phyloP scores from a whole-genome alignment of 2,797 vertebrate species.

The Anguilla megastoma region DNA sequence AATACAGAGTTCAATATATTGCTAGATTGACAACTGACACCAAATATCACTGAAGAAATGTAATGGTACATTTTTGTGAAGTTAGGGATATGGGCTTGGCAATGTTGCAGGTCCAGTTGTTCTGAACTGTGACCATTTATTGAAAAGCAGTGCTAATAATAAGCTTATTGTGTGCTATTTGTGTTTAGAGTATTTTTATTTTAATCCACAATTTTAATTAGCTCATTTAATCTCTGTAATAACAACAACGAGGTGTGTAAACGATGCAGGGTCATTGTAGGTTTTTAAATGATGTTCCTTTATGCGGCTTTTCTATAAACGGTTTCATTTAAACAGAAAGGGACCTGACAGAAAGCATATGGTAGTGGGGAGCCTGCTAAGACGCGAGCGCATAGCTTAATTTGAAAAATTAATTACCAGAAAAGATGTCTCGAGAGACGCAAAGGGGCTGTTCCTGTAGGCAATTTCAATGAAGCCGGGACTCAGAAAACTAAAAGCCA shows the following conservation, averaged over 20 bases:
- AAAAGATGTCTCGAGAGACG: slow-evolving; percentile 29
- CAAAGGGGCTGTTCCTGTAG: slow-evolving; percentile 25
- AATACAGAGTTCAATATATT: neutral
- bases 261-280: neutral
- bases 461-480: slow-evolving; percentile 36
- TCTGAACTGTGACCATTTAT: neutral
- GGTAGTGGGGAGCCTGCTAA: neutral
- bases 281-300: neutral
- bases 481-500: slow-evolving; percentile 34
- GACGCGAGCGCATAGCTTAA: slow-evolving; percentile 22
- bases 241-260: neutral
- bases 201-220: neutral
- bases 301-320: neutral
- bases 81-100: neutral
- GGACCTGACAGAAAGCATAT: neutral
- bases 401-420: slow-evolving; percentile 36
- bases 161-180: neutral
- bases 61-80: neutral
- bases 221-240: neutral
- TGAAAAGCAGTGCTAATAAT: neutral
- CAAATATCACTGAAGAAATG: neutral
- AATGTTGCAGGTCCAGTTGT: neutral
- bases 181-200: neutral
- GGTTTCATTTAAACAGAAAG: neutral
- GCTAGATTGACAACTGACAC: neutral